Percentiles rank a stretch among this genome's conserved stretches.
Evolutionary conservation across 2,113 vertebrate species (phyloP).

Genomic region (Pterocles gutturalis): DNA sequence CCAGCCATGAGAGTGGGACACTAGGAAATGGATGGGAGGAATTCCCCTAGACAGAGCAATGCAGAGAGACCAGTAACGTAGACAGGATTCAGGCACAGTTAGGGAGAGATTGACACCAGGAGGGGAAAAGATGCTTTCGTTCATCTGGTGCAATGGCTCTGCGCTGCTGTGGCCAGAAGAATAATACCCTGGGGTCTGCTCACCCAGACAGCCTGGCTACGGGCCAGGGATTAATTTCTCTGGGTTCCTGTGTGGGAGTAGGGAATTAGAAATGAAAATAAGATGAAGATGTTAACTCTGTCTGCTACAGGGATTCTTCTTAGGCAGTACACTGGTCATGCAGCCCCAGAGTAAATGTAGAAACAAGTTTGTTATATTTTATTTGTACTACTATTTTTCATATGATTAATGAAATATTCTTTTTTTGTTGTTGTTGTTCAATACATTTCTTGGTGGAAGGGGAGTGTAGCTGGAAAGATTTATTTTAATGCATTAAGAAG

Average conservation of each 20-base stretch:
- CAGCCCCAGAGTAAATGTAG: neutral
- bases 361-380: neutral
- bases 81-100: neutral
- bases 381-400: neutral
- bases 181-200: neutral
- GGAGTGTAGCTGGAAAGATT: neutral
- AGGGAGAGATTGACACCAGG: neutral
- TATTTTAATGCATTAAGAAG: neutral
- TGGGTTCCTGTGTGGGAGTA: neutral
- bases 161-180: neutral
- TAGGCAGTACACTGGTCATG: neutral
- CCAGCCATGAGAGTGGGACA: neutral
- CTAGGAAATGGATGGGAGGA: neutral
- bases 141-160: neutral
- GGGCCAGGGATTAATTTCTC: neutral
- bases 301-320: neutral
- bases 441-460: neutral
- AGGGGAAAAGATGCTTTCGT: neutral
- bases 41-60: neutral
- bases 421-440: neutral
- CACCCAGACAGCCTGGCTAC: neutral
- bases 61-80: neutral
- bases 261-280: neutral
- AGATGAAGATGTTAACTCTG: neutral
- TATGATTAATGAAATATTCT: neutral